Percentiles rank a stretch among this genome's conserved stretches.
These are phyloP conservation scores for Sphaeramia orbicularis DNA, from an alignment of 2,797 vertebrate genomes.

Conservation along the genomic window DNA sequence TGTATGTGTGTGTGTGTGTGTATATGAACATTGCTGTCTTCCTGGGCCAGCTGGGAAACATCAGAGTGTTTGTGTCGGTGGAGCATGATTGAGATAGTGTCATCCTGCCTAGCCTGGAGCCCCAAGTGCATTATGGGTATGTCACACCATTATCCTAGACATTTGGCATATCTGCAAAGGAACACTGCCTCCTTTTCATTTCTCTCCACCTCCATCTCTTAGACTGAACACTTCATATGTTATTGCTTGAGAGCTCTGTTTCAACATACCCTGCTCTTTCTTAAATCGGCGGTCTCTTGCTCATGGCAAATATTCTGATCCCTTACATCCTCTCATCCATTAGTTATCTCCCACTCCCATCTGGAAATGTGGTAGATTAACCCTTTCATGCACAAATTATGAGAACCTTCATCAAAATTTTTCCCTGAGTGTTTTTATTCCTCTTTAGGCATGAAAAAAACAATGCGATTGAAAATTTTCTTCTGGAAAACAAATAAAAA, in stretches of 20 bases:
- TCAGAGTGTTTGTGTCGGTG: conserved; percentile 77
- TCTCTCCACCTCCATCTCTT: conserved; percentile 31
- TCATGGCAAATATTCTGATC: conserved; percentile 44
- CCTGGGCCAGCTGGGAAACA: conserved; percentile 77
- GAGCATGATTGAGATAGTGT: conserved; percentile 81
- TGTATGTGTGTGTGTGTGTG: conserved; percentile 33
- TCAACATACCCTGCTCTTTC: conserved; percentile 36
- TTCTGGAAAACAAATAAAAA: no score
- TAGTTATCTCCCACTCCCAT: conserved; percentile 2
- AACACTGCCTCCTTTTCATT: conserved; percentile 63
- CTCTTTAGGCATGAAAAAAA: no score
- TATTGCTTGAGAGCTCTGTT: conserved; percentile 46
- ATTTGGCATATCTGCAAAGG: conserved; percentile 67
- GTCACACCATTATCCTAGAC: conserved; percentile 77
- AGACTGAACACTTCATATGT: conserved; percentile 40
- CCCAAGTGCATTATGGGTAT: conserved; percentile 76
- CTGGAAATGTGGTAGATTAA: conserved; percentile 3
- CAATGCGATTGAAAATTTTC: no score
- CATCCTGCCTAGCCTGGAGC: conserved; percentile 70
- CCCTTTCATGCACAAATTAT: no score
- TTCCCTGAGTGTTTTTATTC: no score
- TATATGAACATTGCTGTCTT: conserved; percentile 64
- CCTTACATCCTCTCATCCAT: conserved; percentile 21
- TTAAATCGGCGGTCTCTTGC: conserved; percentile 48
- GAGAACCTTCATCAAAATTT: no score